Evolutionary conservation across 2,113 vertebrate species (phyloP), one percentile per base, ranked within the genome.

Genomic region (Pyxicephalus adspersus): DNA sequence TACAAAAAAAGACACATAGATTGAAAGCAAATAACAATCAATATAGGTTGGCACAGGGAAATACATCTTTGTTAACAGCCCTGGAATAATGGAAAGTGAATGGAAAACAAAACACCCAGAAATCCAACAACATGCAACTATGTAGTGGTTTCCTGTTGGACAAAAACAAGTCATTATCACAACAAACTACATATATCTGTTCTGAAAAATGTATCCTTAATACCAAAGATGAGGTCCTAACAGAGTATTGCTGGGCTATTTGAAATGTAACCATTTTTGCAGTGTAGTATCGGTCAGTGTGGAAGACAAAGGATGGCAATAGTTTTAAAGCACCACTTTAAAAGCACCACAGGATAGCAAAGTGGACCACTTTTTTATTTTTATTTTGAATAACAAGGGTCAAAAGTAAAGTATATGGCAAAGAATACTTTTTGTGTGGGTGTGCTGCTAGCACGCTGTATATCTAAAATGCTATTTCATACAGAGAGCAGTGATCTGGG

Each of bases 1-100:
- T 50, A 58, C 54, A 57, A 52, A 65, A 61, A 50, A 25, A 26
- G 60, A 8, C 76, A 77, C 28, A 70, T 58, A 61, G 26, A 51
- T 76, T 66, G 64, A 23, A 34, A 55, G 76, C 26, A 66, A 70
- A 57, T 19, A 18, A 67, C 15, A 45, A 78, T 78, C 64, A 57
- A 78, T 78, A 78, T 18, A 25, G 20, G 22, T 52, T 45, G 51
- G 11, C 15, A 11, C 61, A 52, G 57, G 18, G 54, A 58, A 68
- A 28, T 52, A 78, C 25, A 77, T 26, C n/a, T 66, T 52, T 58
- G 28, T 78, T 78, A 78, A 68, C 38, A 64, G 64, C 51, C n/a
- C 19, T 65, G 70, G 2, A 22, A 45, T 45, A 45, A 61, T 60
- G 29, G 52, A 60, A 58, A 79, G 20, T 34, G 16, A 66, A 70